Percentiles rank a stretch among this genome's conserved stretches.
Conservation (phyloP, 2,888 invertebrate species). For the Acleris laterana region DNA sequence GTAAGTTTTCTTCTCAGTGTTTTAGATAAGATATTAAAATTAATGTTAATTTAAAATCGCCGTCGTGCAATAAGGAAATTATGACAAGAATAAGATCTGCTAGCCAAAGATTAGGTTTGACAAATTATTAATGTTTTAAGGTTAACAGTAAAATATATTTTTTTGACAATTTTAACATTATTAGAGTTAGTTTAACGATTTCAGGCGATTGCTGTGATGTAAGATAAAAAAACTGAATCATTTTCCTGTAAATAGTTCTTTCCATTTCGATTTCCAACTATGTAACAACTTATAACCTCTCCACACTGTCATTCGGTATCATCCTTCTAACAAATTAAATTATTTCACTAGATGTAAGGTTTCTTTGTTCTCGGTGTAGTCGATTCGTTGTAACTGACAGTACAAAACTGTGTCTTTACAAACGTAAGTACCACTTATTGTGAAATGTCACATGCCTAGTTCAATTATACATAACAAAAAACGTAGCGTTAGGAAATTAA, state of each 20-base stretch:
- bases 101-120: conserved; percentile 80
- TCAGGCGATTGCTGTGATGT: conserved; percentile 83
- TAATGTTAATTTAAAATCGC: conserved; percentile 48
- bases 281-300: conserved; percentile 5
- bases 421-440: conserved; percentile 25
- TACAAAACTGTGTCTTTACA: conserved; percentile 39
- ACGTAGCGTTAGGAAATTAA: conserved; percentile 2
- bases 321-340: conserved; percentile 33
- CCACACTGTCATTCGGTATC: conserved; percentile 14
- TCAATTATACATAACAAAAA: conserved; percentile 21
- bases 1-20: conserved; percentile 61
- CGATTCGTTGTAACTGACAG: conserved; percentile 29
- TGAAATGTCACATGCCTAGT: conserved; percentile 17
- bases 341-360: conserved; percentile 27
- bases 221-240: conserved; percentile 59
- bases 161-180: conserved; percentile 62
- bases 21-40: conserved; percentile 48
- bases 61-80: conserved; percentile 62
- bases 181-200: conserved; percentile 72
- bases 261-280: conserved; percentile 15
- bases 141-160: conserved; percentile 50
- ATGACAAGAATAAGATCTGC: conserved; percentile 75
- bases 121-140: conserved; percentile 51
- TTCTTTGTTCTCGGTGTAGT: conserved; percentile 16
- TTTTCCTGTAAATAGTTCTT: conserved; percentile 52